Percentiles rank a stretch among this genome's conserved stretches.
phyloP scores from a whole-genome alignment of 2,797 vertebrate genomes.

The Acipenser transmontanus region DNA sequence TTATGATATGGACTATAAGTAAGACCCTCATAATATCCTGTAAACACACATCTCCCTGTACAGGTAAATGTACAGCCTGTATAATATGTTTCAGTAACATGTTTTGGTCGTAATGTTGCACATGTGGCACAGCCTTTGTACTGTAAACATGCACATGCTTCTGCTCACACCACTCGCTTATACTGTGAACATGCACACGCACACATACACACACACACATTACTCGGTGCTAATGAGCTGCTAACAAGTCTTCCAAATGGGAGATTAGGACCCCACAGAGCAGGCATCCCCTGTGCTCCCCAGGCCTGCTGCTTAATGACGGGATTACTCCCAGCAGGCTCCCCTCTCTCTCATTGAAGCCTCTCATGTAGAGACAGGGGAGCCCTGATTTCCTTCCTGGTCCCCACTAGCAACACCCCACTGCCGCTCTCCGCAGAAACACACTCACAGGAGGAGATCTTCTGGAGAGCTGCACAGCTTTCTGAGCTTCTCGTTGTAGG shows the following conservation, averaged over 20 bases:
- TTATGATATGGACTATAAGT: too few species aligned
- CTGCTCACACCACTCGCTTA: too few species aligned
- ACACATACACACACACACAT: conserved; percentile 42
- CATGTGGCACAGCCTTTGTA: too few species aligned
- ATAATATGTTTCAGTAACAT: too few species aligned
- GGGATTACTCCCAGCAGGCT: not conserved
- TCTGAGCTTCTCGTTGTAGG: too few species aligned
- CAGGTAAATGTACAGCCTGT: too few species aligned
- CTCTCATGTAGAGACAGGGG: not conserved
- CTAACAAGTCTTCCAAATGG: conserved; percentile 37
- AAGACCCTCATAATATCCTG: too few species aligned
- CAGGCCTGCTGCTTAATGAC: not conserved
- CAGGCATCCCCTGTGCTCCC: not conserved
- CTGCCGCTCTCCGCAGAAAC: conserved; percentile 12
- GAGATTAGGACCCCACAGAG: conserved; percentile 2
- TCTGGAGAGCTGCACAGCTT: too few species aligned
- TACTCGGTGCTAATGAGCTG: conserved; percentile 62
- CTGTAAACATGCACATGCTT: too few species aligned
- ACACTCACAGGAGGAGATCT: too few species aligned
- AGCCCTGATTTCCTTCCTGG: not conserved
- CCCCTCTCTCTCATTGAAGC: not conserved
- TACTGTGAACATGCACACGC: conserved; percentile 29
- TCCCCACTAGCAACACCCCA: conserved; percentile 45
- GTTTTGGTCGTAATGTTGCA: too few species aligned
- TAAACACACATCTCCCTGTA: too few species aligned